phyloP scores from a whole-genome alignment of 2,797 vertebrate genomes.

The Microctenopoma steveboyesi region DNA sequence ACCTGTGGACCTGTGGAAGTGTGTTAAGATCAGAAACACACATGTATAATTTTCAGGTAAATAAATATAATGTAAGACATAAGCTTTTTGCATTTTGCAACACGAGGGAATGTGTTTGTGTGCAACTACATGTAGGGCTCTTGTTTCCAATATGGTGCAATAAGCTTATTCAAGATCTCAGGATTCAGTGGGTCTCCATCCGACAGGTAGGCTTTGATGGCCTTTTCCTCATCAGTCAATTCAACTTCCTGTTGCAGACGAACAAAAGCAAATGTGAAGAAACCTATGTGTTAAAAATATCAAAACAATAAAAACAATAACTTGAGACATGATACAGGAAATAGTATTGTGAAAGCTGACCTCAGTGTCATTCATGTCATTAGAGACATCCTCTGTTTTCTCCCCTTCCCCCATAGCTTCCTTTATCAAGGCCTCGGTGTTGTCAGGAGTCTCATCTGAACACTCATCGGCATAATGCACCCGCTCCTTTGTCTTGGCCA shows the following conservation, averaged over 20 bases:
- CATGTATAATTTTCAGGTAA: background rate
- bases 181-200: constrained; percentile 79
- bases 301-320: background rate
- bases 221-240: constrained; percentile 88
- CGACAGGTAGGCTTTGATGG: constrained; percentile 86
- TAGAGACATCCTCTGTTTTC: constrained; percentile 33
- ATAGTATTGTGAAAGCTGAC: constrained; percentile 30
- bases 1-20: constrained; percentile 84
- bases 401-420: constrained; percentile 27
- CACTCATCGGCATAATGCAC: constrained; percentile 80
- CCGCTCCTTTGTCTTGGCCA: constrained; percentile 86
- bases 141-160: constrained; percentile 89
- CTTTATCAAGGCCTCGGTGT: constrained; percentile 63
- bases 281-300: background rate
- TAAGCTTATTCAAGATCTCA: constrained; percentile 86
- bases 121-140: constrained; percentile 91
- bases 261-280: constrained; percentile 17
- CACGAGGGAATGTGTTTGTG: background rate
- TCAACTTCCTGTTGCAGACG: constrained; percentile 61
- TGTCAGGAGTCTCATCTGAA: constrained; percentile 62
- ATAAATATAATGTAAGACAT: background rate
- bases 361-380: constrained; percentile 15
- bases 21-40: background rate
- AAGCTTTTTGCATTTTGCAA: background rate
- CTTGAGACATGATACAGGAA: background rate